Conservation (phyloP, 2,888 invertebrate genomes). For the Calliscelio sp. region DNA sequence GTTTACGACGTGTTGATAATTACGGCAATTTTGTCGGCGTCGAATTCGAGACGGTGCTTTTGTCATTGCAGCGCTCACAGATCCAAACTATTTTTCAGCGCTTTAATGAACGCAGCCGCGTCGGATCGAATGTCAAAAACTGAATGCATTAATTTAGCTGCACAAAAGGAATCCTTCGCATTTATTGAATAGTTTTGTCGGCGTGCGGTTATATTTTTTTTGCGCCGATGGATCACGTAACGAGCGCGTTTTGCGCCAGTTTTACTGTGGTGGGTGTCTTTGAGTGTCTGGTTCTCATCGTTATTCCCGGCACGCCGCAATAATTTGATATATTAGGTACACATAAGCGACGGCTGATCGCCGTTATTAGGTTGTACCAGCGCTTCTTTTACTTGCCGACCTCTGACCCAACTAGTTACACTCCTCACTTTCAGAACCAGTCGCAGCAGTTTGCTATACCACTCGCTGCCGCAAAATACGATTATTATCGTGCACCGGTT, state of each 20-base stretch:
- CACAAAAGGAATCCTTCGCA: conserved; percentile 60
- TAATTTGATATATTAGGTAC: conserved; percentile 85
- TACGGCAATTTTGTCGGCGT: conserved; percentile 32
- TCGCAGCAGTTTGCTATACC: conserved; percentile 82
- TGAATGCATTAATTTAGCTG: conserved; percentile 57
- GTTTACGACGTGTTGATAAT: conserved; percentile 47
- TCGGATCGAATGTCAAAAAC: conserved; percentile 60
- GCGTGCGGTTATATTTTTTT: background rate
- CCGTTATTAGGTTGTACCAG: conserved; percentile 84
- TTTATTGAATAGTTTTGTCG: conserved; percentile 54
- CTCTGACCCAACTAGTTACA: conserved; percentile 76
- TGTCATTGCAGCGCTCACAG: conserved; percentile 37
- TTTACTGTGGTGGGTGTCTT: conserved; percentile 48
- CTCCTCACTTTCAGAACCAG: conserved; percentile 44
- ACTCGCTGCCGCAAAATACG: conserved; percentile 82
- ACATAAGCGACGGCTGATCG: conserved; percentile 85
- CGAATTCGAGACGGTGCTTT: conserved; percentile 36
- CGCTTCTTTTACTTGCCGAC: conserved; percentile 76
- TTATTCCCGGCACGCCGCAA: conserved; percentile 83
- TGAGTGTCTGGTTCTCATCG: conserved; percentile 63
- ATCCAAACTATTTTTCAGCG: conserved; percentile 37
- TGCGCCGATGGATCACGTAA: conserved; percentile 46
- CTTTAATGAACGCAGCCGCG: conserved; percentile 48
- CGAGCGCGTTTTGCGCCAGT: conserved; percentile 39
- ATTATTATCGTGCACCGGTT: conserved; percentile 82